phyloP scores from a whole-genome alignment of 2,888 invertebrate species.

The Anagyrus pseudococci region DNA sequence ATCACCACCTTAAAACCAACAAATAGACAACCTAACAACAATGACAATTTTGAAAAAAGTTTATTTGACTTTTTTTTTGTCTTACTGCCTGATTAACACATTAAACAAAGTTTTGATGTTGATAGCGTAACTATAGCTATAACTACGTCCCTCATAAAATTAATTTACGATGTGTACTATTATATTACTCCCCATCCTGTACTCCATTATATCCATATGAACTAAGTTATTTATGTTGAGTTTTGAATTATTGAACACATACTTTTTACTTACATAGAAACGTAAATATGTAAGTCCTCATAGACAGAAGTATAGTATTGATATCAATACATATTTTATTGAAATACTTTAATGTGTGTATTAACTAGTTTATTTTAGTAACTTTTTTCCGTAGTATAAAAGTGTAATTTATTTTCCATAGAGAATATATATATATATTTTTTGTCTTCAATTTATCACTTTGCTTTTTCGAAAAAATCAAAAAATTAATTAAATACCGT shows the following conservation, averaged over 20 bases:
- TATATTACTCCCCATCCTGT: slow-evolving; percentile 10
- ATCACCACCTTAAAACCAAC: slow-evolving; percentile 31
- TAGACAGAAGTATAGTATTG: background rate
- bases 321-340: slow-evolving; percentile 6
- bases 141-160: slow-evolving; percentile 17
- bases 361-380: background rate
- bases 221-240: background rate
- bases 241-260: too few relatives aligned
- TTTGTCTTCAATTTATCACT: background rate
- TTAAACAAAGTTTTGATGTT: slow-evolving; percentile 19
- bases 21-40: slow-evolving; percentile 19
- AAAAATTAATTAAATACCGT: too few relatives aligned
- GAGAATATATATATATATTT: background rate
- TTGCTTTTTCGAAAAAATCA: slow-evolving; percentile 2
- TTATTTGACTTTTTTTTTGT: slow-evolving; percentile 14
- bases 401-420: slow-evolving; percentile 20
- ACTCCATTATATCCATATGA: slow-evolving; percentile 21
- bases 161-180: slow-evolving; percentile 16
- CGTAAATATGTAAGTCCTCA: background rate
- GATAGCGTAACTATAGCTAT: slow-evolving; percentile 18
- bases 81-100: slow-evolving; percentile 9
- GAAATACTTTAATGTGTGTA: slow-evolving; percentile 5
- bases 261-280: background rate
- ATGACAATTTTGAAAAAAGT: slow-evolving; percentile 10
- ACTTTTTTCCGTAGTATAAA: slow-evolving; percentile 22